phyloP scores from a whole-genome alignment of 2,797 vertebrate species.

The Cuniculus paca region DNA sequence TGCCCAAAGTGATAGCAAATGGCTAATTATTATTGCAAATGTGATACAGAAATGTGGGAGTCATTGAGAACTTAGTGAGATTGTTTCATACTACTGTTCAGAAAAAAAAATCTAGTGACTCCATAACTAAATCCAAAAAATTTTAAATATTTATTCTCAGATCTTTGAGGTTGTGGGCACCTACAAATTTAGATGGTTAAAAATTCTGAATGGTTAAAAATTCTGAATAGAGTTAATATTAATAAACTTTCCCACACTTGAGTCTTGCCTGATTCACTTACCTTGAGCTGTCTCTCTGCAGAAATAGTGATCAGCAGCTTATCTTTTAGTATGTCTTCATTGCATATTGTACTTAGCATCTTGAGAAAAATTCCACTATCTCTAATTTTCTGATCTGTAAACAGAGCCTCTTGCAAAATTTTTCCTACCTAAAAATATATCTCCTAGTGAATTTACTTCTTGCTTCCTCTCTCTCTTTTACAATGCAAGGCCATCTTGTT shows the following conservation, averaged over 20 bases:
- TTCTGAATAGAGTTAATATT: background rate
- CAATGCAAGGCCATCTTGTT: constrained; percentile 55
- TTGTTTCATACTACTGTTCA: background rate
- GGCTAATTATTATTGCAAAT: background rate
- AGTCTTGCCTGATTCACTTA: constrained; percentile 65
- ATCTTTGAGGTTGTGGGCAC: background rate
- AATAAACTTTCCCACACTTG: background rate
- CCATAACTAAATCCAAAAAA: constrained; percentile 37
- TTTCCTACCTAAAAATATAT: background rate
- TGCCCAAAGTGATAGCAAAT: background rate
- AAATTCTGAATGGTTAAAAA: constrained; percentile 31
- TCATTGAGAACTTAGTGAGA: background rate
- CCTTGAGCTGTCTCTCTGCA: constrained; percentile 46
- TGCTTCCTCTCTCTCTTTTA: background rate
- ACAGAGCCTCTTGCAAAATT: background rate
- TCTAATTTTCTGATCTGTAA: background rate
- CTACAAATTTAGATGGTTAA: constrained; percentile 15
- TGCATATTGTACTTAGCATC: background rate
- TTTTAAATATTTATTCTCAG: constrained; percentile 56
- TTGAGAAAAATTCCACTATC: background rate
- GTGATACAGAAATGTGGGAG: background rate
- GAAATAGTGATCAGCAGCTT: constrained; percentile 41
- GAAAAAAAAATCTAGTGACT: background rate
- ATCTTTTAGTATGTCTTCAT: constrained; percentile 28
- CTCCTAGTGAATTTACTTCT: background rate